A percentile compares a stretch with the other conserved stretches of the same genome.
Evolutionary conservation across 2,797 vertebrate species (phyloP).

Genomic region (Sus cebifrons): DNA sequence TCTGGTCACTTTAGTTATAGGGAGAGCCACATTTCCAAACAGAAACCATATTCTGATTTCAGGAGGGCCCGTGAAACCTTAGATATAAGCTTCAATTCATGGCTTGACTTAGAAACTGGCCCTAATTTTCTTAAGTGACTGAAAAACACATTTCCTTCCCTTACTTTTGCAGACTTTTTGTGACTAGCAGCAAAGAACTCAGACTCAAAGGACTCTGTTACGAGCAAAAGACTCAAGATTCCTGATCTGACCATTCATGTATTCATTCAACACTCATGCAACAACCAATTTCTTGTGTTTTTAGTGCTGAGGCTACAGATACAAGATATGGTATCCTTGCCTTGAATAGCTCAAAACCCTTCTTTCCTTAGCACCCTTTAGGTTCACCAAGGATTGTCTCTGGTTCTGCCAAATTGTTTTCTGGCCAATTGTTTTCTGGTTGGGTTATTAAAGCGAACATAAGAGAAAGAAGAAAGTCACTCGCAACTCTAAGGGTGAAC

Average conservation of each 20-base stretch:
- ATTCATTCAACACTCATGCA: slow-evolving; percentile 58
- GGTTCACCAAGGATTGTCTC: neutral
- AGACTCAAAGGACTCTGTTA: slow-evolving; percentile 10
- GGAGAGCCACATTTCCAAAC: slow-evolving; percentile 4
- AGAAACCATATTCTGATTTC: slow-evolving; percentile 61
- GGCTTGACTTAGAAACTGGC: slow-evolving; percentile 19
- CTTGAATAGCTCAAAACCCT: slow-evolving; percentile 1
- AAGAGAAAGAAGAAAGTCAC: slow-evolving; percentile 32
- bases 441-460: slow-evolving; percentile 54
- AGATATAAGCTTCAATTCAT: slow-evolving; percentile 8
- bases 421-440: neutral
- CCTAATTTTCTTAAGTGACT: slow-evolving; percentile 34
- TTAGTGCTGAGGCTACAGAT: neutral
- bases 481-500: slow-evolving; percentile 10
- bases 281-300: slow-evolving; percentile 52
- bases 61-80: slow-evolving; percentile 50
- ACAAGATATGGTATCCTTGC: neutral
- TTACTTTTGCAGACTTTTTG: slow-evolving; percentile 63
- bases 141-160: slow-evolving; percentile 42
- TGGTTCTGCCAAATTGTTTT: slow-evolving; percentile 18
- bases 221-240: slow-evolving; percentile 44
- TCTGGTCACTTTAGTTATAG: slow-evolving; percentile 60
- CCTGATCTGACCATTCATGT: slow-evolving; percentile 5
- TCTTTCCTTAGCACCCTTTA: neutral
- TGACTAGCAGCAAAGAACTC: slow-evolving; percentile 51